A percentile compares a stretch with the other conserved stretches of the same genome.
phyloP scores from a whole-genome alignment of 2,113 vertebrate genomes.

The Antigone vipio region DNA sequence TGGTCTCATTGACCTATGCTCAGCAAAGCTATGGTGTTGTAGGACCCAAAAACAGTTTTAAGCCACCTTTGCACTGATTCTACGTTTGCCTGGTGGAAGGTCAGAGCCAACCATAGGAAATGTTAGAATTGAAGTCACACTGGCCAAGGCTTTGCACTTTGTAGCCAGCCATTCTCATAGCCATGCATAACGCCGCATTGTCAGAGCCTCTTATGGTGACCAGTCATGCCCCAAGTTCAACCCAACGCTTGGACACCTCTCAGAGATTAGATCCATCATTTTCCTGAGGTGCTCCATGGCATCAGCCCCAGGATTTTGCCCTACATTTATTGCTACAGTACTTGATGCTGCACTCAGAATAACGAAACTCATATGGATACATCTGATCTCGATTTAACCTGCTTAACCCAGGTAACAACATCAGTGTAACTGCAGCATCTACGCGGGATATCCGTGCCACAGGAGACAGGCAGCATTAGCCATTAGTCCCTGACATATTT shows the following conservation, averaged over 20 bases:
- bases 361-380: not conserved
- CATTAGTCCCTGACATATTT: not conserved
- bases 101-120: not conserved
- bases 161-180: not conserved
- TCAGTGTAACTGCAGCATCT: not conserved
- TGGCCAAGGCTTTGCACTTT: not conserved
- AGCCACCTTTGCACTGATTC: not conserved
- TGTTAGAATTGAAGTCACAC: not conserved
- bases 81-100: not conserved
- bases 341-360: not conserved
- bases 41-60: not conserved
- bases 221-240: not conserved
- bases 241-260: not conserved
- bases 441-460: accelerated
- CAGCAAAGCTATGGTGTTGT: not conserved
- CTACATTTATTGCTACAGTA: no score
- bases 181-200: not conserved
- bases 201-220: not conserved
- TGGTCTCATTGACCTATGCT: not conserved
- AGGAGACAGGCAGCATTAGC: not conserved
- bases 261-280: not conserved
- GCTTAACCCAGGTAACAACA: not conserved
- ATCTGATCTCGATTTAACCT: not conserved
- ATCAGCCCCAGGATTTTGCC: not conserved
- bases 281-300: not conserved